Conservation (phyloP, 2,797 vertebrate species). For the Acestrorhynchus altus region DNA sequence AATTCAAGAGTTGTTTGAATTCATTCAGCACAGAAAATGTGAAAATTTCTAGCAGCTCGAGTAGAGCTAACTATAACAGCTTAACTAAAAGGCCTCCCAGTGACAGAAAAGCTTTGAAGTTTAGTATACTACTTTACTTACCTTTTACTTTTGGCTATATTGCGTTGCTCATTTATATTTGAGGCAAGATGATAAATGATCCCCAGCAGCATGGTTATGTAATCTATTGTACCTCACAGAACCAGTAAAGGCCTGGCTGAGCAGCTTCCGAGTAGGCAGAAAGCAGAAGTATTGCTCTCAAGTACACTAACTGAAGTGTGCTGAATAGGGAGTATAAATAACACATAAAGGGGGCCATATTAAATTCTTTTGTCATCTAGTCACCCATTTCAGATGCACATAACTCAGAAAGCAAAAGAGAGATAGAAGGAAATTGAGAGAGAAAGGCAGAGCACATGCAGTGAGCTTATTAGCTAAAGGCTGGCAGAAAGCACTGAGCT, state of each 20-base stretch:
- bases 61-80: too few species aligned
- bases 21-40: too few species aligned
- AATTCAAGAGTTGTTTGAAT: too few species aligned
- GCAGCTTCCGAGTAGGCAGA: constrained; percentile 40
- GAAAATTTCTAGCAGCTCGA: too few species aligned
- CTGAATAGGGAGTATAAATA: constrained; percentile 6
- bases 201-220: constrained; percentile 14
- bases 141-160: not conserved
- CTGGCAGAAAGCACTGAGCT: constrained; percentile 9
- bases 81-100: too few species aligned
- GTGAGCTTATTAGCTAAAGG: constrained; percentile 29
- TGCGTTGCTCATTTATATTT: constrained; percentile 9
- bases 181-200: constrained; percentile 10
- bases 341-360: constrained; percentile 1
- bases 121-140: not conserved
- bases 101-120: too few species aligned
- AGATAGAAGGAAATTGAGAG: not conserved
- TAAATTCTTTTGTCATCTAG: constrained; percentile 19
- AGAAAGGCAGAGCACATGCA: not conserved
- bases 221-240: constrained; percentile 34
- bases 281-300: constrained; percentile 38
- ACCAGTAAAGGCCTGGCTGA: constrained; percentile 11
- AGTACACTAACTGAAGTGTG: constrained; percentile 15
- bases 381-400: not conserved
- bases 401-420: constrained; percentile 13